Conservation (phyloP, 2,113 vertebrate species). For the Eptesicus fuscus region DNA sequence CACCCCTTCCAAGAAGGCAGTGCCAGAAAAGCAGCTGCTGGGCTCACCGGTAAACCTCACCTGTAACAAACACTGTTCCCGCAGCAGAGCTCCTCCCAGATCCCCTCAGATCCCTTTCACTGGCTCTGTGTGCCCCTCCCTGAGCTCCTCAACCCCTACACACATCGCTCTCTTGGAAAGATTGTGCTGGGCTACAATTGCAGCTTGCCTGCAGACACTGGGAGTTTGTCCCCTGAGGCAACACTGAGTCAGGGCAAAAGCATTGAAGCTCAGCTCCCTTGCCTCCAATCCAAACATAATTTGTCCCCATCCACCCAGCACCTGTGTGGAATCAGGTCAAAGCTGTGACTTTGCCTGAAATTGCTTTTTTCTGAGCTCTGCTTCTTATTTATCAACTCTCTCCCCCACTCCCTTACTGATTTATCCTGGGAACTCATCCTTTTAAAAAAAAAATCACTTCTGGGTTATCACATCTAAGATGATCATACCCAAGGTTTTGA, state of each 20-base stretch:
- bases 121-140: too few species aligned
- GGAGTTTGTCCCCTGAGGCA: neutral
- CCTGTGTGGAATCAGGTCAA: neutral
- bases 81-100: neutral
- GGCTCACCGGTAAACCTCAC: neutral
- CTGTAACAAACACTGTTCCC: neutral
- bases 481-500: neutral
- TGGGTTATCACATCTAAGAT: neutral
- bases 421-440: neutral
- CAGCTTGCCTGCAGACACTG: neutral
- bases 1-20: neutral
- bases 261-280: neutral
- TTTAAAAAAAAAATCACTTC: neutral
- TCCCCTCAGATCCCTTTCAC: neutral
- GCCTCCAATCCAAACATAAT: neutral
- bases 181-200: neutral
- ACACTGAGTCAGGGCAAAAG: too few species aligned
- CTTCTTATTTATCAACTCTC: neutral
- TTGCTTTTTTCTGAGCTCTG: neutral
- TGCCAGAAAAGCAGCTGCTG: neutral
- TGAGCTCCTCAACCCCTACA: neutral
- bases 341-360: neutral
- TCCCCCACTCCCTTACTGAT: neutral
- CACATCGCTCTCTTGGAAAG: neutral
- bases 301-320: too few species aligned